phyloP scores from a whole-genome alignment of 2,888 invertebrate genomes.

The Crioceris asparagi region DNA sequence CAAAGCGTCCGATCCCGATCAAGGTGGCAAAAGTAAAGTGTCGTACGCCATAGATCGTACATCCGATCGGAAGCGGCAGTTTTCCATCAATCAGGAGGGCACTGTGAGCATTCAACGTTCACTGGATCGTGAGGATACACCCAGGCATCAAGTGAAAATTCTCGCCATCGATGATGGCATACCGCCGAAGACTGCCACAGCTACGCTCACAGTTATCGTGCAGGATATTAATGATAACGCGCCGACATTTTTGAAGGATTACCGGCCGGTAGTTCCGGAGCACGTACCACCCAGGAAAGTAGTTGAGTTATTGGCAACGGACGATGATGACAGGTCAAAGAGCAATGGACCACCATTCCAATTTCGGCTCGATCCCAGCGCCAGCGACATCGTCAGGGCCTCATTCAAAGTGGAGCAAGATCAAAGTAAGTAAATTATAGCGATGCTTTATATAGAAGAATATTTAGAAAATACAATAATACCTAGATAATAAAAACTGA shows the following conservation, averaged over 20 bases:
- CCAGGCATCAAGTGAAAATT: conserved; percentile 91
- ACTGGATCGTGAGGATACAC: conserved; percentile 89
- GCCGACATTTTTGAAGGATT: conserved; percentile 81
- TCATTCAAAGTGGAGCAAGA: conserved; percentile 96
- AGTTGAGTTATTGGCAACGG: conserved; percentile 85
- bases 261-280: conserved; percentile 81
- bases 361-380: conserved; percentile 85
- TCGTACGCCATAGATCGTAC: conserved; percentile 86
- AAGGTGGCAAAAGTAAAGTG: conserved; percentile 84
- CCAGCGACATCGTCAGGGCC: conserved; percentile 84
- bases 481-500: no score
- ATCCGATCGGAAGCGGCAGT: conserved; percentile 87
- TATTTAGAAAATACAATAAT: no score
- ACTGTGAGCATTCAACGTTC: conserved; percentile 89
- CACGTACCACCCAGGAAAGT: conserved; percentile 86
- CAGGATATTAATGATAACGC: conserved; percentile 94
- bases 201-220: conserved; percentile 86
- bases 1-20: conserved; percentile 92
- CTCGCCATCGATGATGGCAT: conserved; percentile 90
- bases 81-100: conserved; percentile 89
- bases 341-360: conserved; percentile 96
- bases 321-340: conserved; percentile 87
- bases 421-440: conserved; percentile 57
- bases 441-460: background rate
- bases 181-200: conserved; percentile 87